These are phyloP conservation scores for Ceyx margarethae DNA, from an alignment of 2,113 vertebrate species.

Conservation along the genomic window DNA sequence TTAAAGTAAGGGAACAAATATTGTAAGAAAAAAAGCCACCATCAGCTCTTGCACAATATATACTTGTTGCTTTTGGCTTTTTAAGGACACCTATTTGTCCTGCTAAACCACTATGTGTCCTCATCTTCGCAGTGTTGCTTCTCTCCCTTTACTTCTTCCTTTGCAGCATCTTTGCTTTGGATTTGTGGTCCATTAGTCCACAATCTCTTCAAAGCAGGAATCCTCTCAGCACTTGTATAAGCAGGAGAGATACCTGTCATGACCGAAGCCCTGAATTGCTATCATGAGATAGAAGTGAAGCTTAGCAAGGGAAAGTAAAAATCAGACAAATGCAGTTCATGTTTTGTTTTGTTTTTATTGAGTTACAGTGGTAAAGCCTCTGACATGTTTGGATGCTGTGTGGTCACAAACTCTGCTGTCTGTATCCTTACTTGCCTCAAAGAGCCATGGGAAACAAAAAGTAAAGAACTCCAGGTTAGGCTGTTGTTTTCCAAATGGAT, in stretches of 20 bases:
- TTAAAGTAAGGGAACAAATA: background rate
- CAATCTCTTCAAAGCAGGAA: background rate
- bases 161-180: background rate
- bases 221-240: background rate
- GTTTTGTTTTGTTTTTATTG: background rate
- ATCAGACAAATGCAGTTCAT: background rate
- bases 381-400: fast-evolving
- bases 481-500: background rate
- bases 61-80: background rate
- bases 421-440: background rate
- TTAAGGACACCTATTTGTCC: background rate
- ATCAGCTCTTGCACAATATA: background rate
- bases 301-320: background rate
- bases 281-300: background rate
- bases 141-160: background rate
- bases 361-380: background rate
- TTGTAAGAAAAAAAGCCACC: background rate
- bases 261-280: background rate
- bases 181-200: background rate
- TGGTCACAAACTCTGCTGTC: background rate
- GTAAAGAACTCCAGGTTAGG: background rate
- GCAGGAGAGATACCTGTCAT: background rate
- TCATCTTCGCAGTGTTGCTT: background rate
- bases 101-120: background rate
- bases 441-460: background rate